Conservation (phyloP, 2,797 vertebrate species). For the Mycteria americana region DNA sequence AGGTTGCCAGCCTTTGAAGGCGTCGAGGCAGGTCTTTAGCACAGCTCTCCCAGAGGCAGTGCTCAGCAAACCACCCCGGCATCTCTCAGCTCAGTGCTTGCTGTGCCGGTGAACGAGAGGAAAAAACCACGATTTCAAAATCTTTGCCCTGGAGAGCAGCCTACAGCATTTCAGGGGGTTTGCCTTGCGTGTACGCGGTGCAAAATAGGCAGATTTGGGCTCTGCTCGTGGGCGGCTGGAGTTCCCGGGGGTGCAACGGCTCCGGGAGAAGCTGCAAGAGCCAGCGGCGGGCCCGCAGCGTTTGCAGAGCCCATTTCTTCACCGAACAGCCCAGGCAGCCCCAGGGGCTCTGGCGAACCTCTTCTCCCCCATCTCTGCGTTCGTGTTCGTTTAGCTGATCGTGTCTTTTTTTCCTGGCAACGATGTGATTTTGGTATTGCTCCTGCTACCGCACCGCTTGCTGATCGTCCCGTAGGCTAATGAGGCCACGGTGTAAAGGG, state of each 20-base stretch:
- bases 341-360: neutral
- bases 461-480: neutral
- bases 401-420: neutral
- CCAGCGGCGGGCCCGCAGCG: fast-evolving
- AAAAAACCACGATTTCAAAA: neutral
- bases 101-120: neutral
- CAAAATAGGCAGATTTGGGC: neutral
- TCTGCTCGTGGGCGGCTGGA: fast-evolving
- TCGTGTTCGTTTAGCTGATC: neutral
- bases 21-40: too few relatives aligned
- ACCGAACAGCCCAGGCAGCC: fast-evolving
- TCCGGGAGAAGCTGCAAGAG: neutral
- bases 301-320: neutral
- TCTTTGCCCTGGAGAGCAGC: neutral
- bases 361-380: fast-evolving
- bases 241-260: neutral
- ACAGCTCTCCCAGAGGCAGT: neutral
- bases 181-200: fast-evolving
- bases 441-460: fast-evolving
- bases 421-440: neutral
- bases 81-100: neutral
- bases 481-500: fast-evolving
- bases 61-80: neutral
- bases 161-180: fast-evolving
- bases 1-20: neutral